A percentile compares a stretch with the other conserved stretches of the same genome.
Evolutionary conservation across 1,140 invertebrate genomes (phyloP).

Genomic region (Planococcus citri): DNA sequence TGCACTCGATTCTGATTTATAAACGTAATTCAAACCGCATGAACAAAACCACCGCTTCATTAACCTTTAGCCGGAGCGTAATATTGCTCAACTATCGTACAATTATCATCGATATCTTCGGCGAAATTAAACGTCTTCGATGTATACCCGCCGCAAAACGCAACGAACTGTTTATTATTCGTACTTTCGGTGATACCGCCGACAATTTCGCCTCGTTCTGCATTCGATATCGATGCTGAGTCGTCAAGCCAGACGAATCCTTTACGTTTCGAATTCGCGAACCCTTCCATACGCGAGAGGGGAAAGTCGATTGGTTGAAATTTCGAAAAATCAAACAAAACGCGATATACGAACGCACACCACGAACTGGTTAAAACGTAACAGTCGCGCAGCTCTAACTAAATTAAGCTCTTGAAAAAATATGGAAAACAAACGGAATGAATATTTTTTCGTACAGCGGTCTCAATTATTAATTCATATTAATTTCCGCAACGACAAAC

Average conservation of each 20-base stretch:
- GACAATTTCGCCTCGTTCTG: not conserved
- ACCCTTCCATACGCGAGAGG: not conserved
- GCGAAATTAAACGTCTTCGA: slow-evolving; percentile 14
- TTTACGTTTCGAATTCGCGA: not conserved
- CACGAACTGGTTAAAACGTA: not conserved
- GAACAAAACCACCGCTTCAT: not conserved
- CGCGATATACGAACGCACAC: not conserved
- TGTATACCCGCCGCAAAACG: not conserved
- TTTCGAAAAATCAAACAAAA: no score
- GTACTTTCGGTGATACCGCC: no score
- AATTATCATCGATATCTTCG: not conserved
- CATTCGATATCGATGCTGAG: not conserved
- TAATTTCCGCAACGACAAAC: not conserved
- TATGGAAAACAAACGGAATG: not conserved
- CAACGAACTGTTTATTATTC: not conserved
- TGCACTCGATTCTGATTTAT: not conserved
- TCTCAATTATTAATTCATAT: not conserved
- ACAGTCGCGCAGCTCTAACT: not conserved
- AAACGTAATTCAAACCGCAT: not conserved
- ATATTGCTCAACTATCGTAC: not conserved
- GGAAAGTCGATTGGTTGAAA: not conserved
- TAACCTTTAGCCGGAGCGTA: not conserved
- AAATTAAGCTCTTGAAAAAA: not conserved
- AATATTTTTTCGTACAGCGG: not conserved
- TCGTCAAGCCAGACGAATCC: not conserved